phyloP scores from a whole-genome alignment of 2,888 invertebrate genomes.

The Zonitis immaculata region DNA sequence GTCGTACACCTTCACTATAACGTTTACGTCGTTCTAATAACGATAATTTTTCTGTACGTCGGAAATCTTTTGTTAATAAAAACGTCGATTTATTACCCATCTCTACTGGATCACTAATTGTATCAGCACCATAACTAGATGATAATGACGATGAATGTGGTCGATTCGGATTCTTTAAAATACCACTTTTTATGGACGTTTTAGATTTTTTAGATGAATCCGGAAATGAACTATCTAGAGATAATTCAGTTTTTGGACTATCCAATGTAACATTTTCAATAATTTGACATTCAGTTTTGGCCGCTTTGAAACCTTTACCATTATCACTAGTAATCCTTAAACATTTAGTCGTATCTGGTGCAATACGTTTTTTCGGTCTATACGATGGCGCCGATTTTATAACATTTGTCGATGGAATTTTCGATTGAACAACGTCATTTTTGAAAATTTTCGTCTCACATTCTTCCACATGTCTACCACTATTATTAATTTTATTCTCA shows the following conservation, averaged over 20 bases:
- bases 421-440: too few species aligned
- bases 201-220: not conserved
- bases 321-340: not conserved
- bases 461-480: too few species aligned
- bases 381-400: too few species aligned
- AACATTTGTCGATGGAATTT: too few species aligned
- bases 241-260: too few species aligned
- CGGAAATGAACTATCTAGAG: not conserved
- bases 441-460: too few species aligned
- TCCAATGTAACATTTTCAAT: not conserved
- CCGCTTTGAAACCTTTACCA: not conserved
- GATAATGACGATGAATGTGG: not conserved
- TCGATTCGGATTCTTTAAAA: not conserved
- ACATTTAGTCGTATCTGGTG: too few species aligned
- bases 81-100: conserved; percentile 13
- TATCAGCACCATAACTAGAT: conserved; percentile 23
- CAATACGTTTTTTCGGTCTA: too few species aligned
- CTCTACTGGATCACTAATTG: conserved; percentile 14
- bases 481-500: too few species aligned
- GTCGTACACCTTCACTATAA: conserved; percentile 27
- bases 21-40: conserved; percentile 28
- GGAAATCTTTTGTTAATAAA: conserved; percentile 31
- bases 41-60: conserved; percentile 20
- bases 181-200: not conserved
- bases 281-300: not conserved